phyloP scores from a whole-genome alignment of 1,140 invertebrate species.

The Anastrepha obliqua region DNA sequence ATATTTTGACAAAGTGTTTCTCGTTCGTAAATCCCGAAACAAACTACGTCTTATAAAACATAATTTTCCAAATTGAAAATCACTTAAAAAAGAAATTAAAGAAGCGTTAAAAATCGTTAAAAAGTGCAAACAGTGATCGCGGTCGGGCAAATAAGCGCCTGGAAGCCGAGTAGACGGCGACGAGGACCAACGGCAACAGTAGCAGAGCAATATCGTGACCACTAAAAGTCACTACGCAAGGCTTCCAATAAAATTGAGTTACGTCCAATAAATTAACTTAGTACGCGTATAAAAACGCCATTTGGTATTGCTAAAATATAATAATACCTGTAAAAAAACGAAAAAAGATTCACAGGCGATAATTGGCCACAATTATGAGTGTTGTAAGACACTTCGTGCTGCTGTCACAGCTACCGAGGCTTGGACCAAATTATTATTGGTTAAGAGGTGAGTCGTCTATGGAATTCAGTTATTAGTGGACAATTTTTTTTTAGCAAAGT shows the following conservation, averaged over 20 bases:
- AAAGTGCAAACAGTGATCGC: constrained; percentile 18
- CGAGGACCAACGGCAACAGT: not conserved
- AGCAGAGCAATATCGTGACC: not conserved
- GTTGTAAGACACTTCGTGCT: constrained; percentile 70
- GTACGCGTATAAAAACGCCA: not conserved
- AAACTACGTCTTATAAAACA: constrained; percentile 45
- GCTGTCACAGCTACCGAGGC: constrained; percentile 66
- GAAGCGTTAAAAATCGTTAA: not conserved
- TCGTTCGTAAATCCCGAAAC: not conserved
- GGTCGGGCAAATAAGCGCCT: constrained; percentile 13
- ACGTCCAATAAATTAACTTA: not conserved
- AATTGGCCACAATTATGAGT: constrained; percentile 63
- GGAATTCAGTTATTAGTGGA: not conserved
- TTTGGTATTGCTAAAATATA: not conserved
- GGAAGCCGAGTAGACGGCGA: not conserved
- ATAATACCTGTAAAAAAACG: not conserved
- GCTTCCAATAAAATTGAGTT: not conserved
- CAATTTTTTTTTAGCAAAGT: no score
- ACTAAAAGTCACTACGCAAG: not conserved
- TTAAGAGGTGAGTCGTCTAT: constrained; percentile 66
- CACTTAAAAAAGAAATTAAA: not conserved
- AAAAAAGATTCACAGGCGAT: not conserved
- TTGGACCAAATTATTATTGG: constrained; percentile 64
- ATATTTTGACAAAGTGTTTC: constrained; percentile 58
- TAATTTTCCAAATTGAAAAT: not conserved